Evolutionary conservation across 2,888 invertebrate genomes (phyloP), one percentile per base, ranked within the genome.

Genomic region (Nebria salina): DNA sequence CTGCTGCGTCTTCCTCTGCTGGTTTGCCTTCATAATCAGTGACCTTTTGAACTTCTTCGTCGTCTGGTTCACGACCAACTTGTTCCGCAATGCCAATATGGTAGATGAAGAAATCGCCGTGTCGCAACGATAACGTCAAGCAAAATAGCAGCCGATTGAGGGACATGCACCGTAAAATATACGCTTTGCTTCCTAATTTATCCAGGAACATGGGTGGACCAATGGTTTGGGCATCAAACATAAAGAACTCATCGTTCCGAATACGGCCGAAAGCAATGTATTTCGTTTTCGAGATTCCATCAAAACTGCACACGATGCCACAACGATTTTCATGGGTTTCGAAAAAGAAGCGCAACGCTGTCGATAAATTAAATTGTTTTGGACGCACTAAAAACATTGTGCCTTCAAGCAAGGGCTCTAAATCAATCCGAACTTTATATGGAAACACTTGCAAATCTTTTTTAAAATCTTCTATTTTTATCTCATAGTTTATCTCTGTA

Each of bases 211-310:
- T 86, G 0, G 93, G 93, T 2, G 90, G 87, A 7, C 93, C 93
- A 83, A 89, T 88, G 82, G 91, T 91, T 86, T 93, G 92, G 83
- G 92, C 92, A 84, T 94, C 94, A 85, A 91, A 94, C 92, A 94
- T 91, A 84, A 93, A 94, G 85, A 93, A 94, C 11, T 93, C 93
- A 13, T 87, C 85, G 0, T 89, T 89, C 43, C 84, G 83, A 1
- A 86, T 83, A 83, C 88, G 88, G 4, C 88, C 89, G 78, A 89
- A 89, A 0, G 87, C 86, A 0, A 87, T 83, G 80, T 87, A 86
- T 20, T 87, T 84, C 78, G 87, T 87, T 65, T 79, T 70, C 0
- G 75, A 90, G 82, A 91, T 86, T 75, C 91, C 91, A 79, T 91
- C 91, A 11, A 87, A 87, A 0, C 90, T 90, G 83, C 91, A 91